Evolutionary conservation across 2,797 vertebrate genomes (phyloP).

Genomic region (Ispidina picta): DNA sequence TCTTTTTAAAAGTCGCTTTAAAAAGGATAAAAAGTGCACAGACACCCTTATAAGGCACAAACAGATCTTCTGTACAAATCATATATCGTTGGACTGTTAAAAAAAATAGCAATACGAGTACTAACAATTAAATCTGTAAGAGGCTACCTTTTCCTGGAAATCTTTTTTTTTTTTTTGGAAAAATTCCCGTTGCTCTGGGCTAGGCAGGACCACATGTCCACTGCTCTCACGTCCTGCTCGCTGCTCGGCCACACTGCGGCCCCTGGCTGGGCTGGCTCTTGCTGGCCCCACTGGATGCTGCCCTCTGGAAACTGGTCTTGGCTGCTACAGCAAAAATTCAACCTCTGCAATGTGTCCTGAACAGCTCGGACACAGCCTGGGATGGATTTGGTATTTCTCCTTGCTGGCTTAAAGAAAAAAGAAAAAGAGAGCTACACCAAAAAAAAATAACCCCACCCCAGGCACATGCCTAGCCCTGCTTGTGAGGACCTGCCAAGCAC

Average conservation of each 20-base stretch:
- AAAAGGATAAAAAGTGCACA: slow-evolving; percentile 85
- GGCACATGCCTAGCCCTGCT: background rate
- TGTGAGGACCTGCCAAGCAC: background rate
- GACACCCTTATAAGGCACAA: slow-evolving; percentile 85
- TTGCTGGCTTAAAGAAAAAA: background rate
- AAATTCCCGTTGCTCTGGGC: background rate
- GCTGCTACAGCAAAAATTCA: slow-evolving; percentile 7
- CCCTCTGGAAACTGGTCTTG: background rate
- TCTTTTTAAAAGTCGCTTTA: slow-evolving; percentile 75
- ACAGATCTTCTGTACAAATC: slow-evolving; percentile 80
- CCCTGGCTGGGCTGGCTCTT: background rate
- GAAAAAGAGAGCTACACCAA: background rate
- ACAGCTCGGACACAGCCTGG: background rate
- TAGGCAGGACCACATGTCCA: background rate
- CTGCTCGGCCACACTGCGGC: accelerated
- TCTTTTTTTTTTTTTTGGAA: background rate
- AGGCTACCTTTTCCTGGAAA: slow-evolving; percentile 65
- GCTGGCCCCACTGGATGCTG: background rate
- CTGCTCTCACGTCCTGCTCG: background rate
- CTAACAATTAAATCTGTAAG: slow-evolving; percentile 60
- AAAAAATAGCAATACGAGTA: slow-evolving; percentile 67
- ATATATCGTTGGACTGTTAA: slow-evolving; percentile 62
- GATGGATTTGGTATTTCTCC: background rate
- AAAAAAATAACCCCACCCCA: background rate
- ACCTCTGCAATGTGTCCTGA: background rate